Percentiles rank a stretch among this genome's conserved stretches.
Evolutionary conservation across 2,888 invertebrate species (phyloP).

Genomic region (Drosophila greeni): DNA sequence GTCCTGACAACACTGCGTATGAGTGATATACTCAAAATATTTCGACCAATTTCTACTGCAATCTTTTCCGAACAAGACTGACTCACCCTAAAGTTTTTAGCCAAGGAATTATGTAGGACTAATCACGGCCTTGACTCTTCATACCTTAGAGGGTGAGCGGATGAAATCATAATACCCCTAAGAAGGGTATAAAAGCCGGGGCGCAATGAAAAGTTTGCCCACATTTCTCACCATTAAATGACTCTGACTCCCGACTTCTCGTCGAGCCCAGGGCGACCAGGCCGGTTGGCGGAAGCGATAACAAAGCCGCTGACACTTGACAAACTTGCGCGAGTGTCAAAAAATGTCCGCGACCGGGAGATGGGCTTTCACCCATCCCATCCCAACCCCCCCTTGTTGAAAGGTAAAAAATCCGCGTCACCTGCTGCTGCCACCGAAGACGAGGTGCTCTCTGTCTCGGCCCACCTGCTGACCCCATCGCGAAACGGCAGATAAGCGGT

Average conservation of each 20-base stretch:
- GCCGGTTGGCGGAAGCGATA: slow-evolving; percentile 68
- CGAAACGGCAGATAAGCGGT: slow-evolving; percentile 50
- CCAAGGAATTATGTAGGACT: slow-evolving; percentile 8
- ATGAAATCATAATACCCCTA: slow-evolving; percentile 25
- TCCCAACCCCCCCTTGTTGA: background rate
- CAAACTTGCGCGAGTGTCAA: slow-evolving; percentile 62
- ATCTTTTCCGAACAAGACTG: background rate
- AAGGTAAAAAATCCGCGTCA: slow-evolving; percentile 37
- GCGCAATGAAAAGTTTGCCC: slow-evolving; percentile 59
- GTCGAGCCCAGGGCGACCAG: slow-evolving; percentile 34
- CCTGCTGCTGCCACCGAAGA: slow-evolving; percentile 45
- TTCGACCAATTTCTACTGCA: background rate
- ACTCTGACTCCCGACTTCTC: slow-evolving; percentile 38
- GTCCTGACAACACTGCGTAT: background rate
- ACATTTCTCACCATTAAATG: slow-evolving; percentile 60
- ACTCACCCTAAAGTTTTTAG: slow-evolving; percentile 2
- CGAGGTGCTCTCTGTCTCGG: slow-evolving; percentile 11
- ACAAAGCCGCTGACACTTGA: slow-evolving; percentile 75
- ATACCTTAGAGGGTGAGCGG: background rate
- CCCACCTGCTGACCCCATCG: slow-evolving; percentile 56
- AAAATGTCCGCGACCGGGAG: slow-evolving; percentile 29
- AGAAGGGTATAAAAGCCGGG: slow-evolving; percentile 20
- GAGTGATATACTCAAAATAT: background rate
- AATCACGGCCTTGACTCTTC: slow-evolving; percentile 14
- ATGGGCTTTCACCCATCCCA: background rate